phyloP scores from a whole-genome alignment of 2,113 vertebrate genomes.

The Enhydra lutris region DNA sequence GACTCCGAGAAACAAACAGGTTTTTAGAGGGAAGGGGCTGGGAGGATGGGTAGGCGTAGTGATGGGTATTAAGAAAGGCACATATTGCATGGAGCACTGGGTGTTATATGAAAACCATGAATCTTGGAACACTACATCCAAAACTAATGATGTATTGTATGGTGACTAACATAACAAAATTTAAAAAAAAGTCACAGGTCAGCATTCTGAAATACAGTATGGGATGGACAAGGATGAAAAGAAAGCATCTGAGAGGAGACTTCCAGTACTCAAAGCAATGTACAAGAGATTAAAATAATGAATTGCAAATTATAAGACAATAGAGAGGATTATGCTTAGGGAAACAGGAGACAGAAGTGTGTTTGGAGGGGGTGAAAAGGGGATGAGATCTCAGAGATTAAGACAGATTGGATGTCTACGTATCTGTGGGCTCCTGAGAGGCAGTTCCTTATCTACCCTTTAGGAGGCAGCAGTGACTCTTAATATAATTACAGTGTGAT shows the following conservation, averaged over 20 bases:
- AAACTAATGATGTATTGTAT: too few species aligned
- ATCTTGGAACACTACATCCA: too few species aligned
- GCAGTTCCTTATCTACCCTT: background rate
- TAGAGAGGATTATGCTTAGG: background rate
- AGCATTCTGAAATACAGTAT: background rate
- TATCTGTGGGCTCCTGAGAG: background rate
- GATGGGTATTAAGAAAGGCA: too few species aligned
- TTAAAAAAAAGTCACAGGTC: too few species aligned
- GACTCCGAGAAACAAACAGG: too few species aligned
- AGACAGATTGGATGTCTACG: background rate
- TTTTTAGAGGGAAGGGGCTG: too few species aligned
- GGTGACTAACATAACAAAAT: too few species aligned
- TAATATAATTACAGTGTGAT: background rate
- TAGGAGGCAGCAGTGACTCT: background rate
- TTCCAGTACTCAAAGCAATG: background rate
- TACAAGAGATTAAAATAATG: background rate
- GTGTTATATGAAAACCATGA: too few species aligned
- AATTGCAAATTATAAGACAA: background rate
- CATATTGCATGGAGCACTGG: too few species aligned
- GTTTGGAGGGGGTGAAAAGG: background rate
- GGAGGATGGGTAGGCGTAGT: too few species aligned
- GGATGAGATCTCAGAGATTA: background rate
- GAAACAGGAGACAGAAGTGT: background rate
- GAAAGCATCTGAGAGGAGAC: background rate
- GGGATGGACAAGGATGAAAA: background rate